phyloP scores from a whole-genome alignment of 1,140 invertebrate species.

The Acromyrmex echinatior region DNA sequence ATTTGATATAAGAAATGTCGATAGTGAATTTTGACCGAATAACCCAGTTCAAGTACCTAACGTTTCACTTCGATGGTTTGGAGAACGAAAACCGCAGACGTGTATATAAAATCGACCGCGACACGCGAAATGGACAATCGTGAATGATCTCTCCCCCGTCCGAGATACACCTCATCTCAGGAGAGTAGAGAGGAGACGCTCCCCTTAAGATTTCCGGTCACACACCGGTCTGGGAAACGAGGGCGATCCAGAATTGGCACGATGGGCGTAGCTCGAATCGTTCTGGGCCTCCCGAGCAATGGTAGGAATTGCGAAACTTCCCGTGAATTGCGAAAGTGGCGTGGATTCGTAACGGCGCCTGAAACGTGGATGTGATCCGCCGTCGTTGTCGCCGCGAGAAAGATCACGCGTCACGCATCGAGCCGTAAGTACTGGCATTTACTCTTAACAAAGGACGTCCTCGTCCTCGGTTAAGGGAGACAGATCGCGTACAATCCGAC shows the following conservation, averaged over 20 bases:
- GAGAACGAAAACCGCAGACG: neutral
- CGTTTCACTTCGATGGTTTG: neutral
- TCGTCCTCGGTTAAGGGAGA: slow-evolving; percentile 18
- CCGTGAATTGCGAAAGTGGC: slow-evolving; percentile 58
- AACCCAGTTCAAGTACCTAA: neutral
- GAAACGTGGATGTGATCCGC: slow-evolving; percentile 26
- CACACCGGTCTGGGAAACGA: slow-evolving; percentile 50
- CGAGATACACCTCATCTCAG: slow-evolving; percentile 42
- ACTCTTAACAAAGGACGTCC: slow-evolving; percentile 33
- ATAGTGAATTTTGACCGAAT: slow-evolving; percentile 12
- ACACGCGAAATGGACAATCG: slow-evolving; percentile 5
- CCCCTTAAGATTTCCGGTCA: slow-evolving; percentile 56
- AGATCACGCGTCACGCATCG: slow-evolving; percentile 41
- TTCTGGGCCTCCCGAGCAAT: slow-evolving; percentile 26
- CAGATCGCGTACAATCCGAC: slow-evolving; percentile 35
- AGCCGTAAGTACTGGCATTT: slow-evolving; percentile 45
- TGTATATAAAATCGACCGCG: slow-evolving; percentile 4
- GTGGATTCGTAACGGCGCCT: slow-evolving; percentile 41
- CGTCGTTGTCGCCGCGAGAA: neutral
- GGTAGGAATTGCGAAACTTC: slow-evolving; percentile 67
- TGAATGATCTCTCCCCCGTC: slow-evolving; percentile 17
- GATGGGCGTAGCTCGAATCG: slow-evolving; percentile 49
- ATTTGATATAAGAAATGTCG: neutral
- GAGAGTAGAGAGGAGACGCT: slow-evolving; percentile 8
- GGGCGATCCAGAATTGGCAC: slow-evolving; percentile 59